Conservation (phyloP, 2,113 vertebrate species). For the Sula dactylatra region DNA sequence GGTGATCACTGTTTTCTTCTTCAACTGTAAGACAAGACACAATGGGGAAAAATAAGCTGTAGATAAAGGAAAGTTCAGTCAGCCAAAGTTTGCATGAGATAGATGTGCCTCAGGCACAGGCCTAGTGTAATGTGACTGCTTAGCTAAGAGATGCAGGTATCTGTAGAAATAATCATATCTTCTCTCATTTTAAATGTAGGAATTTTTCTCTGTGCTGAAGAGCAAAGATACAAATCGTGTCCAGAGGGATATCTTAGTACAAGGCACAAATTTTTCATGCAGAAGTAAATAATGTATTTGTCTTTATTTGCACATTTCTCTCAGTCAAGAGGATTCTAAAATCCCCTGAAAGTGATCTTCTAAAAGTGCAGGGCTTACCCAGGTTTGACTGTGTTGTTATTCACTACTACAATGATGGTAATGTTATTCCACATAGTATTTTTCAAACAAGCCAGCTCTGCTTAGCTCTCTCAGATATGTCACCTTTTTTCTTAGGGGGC, state of each 20-base stretch:
- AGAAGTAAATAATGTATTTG: background rate
- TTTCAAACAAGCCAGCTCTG: background rate
- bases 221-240: background rate
- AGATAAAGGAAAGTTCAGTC: background rate
- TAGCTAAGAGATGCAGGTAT: background rate
- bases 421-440: background rate
- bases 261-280: background rate
- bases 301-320: background rate
- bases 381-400: background rate
- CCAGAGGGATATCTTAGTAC: background rate
- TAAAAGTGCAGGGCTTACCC: background rate
- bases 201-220: background rate
- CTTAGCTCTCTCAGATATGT: background rate
- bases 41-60: background rate
- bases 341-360: background rate
- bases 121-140: background rate
- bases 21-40: slow-evolving; percentile 56
- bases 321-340: background rate
- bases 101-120: background rate
- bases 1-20: slow-evolving; percentile 55
- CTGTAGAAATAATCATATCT: background rate
- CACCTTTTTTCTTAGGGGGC: background rate
- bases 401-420: background rate
- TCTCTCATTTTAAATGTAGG: background rate
- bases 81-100: background rate